Conservation (phyloP, 2,888 invertebrate genomes). For the Epinotia brunnichana region DNA sequence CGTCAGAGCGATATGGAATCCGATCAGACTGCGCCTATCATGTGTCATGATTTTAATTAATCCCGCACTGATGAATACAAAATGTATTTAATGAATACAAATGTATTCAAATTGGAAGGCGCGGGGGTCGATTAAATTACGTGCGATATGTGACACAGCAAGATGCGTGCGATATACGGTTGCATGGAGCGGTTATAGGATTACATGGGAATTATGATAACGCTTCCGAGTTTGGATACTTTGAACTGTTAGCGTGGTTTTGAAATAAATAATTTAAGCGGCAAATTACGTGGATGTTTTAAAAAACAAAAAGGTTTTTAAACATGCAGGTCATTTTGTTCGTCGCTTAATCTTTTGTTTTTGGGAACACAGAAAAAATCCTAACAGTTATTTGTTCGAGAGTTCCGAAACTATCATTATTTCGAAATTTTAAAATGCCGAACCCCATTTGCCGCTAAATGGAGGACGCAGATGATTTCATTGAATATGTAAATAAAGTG, state of each 20-base stretch:
- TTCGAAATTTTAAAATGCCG: too few relatives aligned
- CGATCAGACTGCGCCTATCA: constrained; percentile 28
- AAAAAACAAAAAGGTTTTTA: too few relatives aligned
- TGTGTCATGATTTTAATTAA: constrained; percentile 61
- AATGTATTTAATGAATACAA: constrained; percentile 57
- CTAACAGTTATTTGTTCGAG: too few relatives aligned
- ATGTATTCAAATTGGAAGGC: constrained; percentile 72
- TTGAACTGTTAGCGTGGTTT: neutral
- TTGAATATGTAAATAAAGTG: too few relatives aligned
- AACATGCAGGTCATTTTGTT: too few relatives aligned
- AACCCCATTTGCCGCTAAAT: too few relatives aligned
- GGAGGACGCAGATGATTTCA: too few relatives aligned
- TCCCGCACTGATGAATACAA: constrained; percentile 49
- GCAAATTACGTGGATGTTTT: neutral
- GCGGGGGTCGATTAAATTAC: constrained; percentile 63
- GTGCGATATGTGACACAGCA: constrained; percentile 50
- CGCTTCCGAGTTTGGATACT: neutral
- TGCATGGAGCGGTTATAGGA: constrained; percentile 3
- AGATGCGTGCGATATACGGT: constrained; percentile 35
- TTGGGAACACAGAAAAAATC: too few relatives aligned
- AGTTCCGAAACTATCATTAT: too few relatives aligned
- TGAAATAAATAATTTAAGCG: neutral
- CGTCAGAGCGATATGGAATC: constrained; percentile 14
- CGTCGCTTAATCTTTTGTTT: too few relatives aligned
- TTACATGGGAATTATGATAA: constrained; percentile 23